Evolutionary conservation across 2,797 vertebrate species (phyloP), one percentile per base, ranked within the genome.

Genomic region (Microhierax caerulescens): DNA sequence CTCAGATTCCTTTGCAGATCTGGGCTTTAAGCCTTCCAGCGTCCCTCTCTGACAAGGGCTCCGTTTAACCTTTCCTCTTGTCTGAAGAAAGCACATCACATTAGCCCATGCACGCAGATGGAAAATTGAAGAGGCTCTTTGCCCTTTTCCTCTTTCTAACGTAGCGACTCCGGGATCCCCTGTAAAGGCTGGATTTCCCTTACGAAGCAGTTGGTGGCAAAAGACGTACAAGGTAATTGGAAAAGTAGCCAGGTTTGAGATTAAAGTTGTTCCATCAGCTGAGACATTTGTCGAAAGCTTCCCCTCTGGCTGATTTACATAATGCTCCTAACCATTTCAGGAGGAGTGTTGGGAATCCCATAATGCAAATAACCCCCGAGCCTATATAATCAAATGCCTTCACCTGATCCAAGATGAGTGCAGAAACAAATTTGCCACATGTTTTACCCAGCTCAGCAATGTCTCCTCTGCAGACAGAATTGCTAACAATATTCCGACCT

Each of bases 401-500:
- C 94, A 90, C 96, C 95, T 88, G 91, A 96, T 95, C 91, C 79
- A 36, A 56, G 96, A 96, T 85, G 96, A 95, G 92, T 20, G 15
- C 72, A 8, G 91, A 36, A 97, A 85, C 96, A 93, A 90, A 97
- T 97, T 93, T 93, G 94, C 96, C 96, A 95, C 97, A 96, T 96
- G 97, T 94, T 97, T 97, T 96, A 84, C 92, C 88, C 86, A 60
- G 88, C 96, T 95, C 94, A 94, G 93, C 96, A 78, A 61, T 84
- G 83, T 96, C 96, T 97, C 93, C 92, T 97, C 94, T 43, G 95
- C 95, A 89, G 93, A 85, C 60, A 7, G 96, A 97, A 98, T 97
- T 97, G 97, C 96, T 97, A 92, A 97, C 96, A 97, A 97, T 98
- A 98, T 98, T 97, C 97, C 97, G 94, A 98, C 97, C 97, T 98